Evolutionary conservation across 2,888 invertebrate genomes (phyloP).

Genomic region (Sarcophaga caerulescens): DNA sequence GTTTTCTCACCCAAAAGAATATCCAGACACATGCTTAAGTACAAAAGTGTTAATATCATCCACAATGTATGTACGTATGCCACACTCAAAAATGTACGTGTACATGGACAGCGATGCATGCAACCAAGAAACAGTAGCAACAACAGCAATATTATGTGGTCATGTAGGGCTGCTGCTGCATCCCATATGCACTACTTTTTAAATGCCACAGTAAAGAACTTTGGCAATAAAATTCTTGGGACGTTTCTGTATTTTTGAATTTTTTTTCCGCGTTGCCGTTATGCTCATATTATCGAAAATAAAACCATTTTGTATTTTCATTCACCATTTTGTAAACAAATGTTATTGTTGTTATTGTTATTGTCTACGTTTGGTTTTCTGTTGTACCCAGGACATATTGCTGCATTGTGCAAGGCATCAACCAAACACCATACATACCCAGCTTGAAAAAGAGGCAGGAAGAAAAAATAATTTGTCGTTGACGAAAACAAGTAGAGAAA

Average conservation of each 20-base stretch:
- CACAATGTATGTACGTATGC: slow-evolving; percentile 49
- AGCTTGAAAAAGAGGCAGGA: neutral
- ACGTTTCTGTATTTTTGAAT: neutral
- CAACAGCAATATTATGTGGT: slow-evolving; percentile 52
- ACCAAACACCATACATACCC: neutral
- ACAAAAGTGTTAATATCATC: slow-evolving; percentile 47
- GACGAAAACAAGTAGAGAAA: slow-evolving; percentile 17
- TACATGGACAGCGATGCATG: slow-evolving; percentile 5
- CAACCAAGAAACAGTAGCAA: slow-evolving; percentile 14
- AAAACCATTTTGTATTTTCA: slow-evolving; percentile 60
- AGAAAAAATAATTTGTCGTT: slow-evolving; percentile 5
- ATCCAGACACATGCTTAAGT: slow-evolving; percentile 13
- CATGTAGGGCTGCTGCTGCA: slow-evolving; percentile 20
- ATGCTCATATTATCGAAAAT: slow-evolving; percentile 33
- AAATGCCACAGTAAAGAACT: slow-evolving; percentile 46
- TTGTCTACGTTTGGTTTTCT: neutral
- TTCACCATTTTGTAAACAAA: slow-evolving; percentile 45
- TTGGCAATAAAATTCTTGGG: slow-evolving; percentile 44
- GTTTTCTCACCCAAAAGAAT: neutral
- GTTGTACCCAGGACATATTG: slow-evolving; percentile 55
- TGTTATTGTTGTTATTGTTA: slow-evolving; percentile 14
- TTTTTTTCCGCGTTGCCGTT: neutral
- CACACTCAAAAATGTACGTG: slow-evolving; percentile 28
- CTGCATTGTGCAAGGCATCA: slow-evolving; percentile 44
- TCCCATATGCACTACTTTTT: slow-evolving; percentile 14